These are phyloP conservation scores for Burhinus oedicnemus DNA, from an alignment of 2,113 vertebrate genomes.

Conservation along the genomic window DNA sequence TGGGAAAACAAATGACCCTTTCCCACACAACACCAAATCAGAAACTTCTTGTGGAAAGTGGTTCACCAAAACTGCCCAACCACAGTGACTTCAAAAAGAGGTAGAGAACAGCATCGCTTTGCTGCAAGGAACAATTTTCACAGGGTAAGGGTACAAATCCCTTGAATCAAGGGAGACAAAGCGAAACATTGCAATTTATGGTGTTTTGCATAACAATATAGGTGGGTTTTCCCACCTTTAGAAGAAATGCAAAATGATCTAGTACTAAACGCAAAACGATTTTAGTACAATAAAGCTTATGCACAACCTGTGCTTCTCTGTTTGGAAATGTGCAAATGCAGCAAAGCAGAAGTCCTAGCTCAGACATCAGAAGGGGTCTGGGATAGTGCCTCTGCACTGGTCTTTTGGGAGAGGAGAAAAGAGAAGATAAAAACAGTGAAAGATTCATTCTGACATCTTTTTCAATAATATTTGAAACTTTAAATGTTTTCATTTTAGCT, in stretches of 20 bases:
- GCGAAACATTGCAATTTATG: neutral
- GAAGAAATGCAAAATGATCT: neutral
- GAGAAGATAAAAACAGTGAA: neutral
- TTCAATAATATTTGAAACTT: neutral
- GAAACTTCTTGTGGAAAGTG: neutral
- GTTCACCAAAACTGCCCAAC: neutral
- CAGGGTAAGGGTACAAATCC: neutral
- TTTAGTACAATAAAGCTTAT: neutral
- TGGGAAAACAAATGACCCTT: neutral
- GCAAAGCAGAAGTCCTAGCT: neutral
- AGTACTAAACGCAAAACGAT: neutral
- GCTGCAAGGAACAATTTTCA: neutral
- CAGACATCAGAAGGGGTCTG: neutral
- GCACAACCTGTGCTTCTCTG: neutral
- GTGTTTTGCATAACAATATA: neutral
- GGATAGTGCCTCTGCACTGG: neutral
- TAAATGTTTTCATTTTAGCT: neutral
- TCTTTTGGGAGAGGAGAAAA: neutral
- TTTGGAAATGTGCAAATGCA: neutral
- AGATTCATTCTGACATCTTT: neutral
- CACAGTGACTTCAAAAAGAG: neutral
- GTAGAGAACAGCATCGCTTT: neutral
- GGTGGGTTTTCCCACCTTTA: neutral
- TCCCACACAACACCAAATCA: neutral
- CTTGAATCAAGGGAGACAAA: neutral